These are phyloP conservation scores for Orthonyx spaldingii DNA, from an alignment of 2,113 vertebrate species.

Conservation along the genomic window DNA sequence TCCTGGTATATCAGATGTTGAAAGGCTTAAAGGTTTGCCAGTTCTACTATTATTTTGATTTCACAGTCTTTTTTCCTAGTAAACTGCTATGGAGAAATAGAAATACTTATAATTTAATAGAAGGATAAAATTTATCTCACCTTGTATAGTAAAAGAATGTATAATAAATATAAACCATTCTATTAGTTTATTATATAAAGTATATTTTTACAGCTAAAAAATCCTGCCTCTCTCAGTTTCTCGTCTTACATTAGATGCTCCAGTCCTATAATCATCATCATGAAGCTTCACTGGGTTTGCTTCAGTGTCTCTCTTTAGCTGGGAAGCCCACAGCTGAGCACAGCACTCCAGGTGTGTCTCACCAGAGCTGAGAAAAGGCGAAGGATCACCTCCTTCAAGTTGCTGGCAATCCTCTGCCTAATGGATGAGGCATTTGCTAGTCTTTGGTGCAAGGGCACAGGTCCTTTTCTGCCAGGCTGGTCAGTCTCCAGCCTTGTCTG, in stretches of 20 bases:
- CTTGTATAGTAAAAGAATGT: not conserved
- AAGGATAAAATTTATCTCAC: not conserved
- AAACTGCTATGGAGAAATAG: not conserved
- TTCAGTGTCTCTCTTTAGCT: not conserved
- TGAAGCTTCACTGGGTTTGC: not conserved
- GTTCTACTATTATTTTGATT: not conserved
- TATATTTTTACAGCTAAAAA: not conserved
- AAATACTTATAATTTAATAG: not conserved
- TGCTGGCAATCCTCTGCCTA: not conserved
- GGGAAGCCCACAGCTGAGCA: not conserved
- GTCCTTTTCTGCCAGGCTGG: not conserved
- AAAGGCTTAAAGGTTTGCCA: slow-evolving; percentile 88
- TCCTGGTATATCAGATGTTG: slow-evolving; percentile 92
- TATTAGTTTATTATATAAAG: not conserved
- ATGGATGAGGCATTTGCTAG: not conserved
- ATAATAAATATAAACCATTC: not conserved
- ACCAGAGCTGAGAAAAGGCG: not conserved
- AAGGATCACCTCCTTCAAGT: not conserved
- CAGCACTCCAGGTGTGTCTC: not conserved
- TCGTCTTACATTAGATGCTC: accelerated
- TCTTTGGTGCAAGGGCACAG: not conserved
- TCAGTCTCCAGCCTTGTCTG: not conserved
- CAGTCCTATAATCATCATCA: not conserved
- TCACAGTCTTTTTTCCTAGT: not conserved
- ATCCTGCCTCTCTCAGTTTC: not conserved